A percentile compares a stretch with the other conserved stretches of the same genome.
Conservation (phyloP, 2,888 invertebrate genomes). For the Melinaea menophilus region DNA sequence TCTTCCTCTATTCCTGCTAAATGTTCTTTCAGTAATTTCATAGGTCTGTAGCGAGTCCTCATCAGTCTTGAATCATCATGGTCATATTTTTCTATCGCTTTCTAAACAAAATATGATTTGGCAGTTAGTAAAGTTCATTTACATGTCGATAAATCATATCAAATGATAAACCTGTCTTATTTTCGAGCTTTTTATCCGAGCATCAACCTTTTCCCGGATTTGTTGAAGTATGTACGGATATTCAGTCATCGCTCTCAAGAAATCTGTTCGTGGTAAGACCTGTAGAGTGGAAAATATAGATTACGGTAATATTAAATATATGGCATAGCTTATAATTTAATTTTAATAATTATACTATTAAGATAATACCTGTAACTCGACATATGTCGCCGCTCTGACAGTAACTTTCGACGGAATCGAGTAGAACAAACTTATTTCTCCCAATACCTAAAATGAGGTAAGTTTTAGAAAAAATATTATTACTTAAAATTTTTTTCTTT, state of each 20-base stretch:
- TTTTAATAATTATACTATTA: neutral
- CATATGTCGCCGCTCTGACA: constrained; percentile 69
- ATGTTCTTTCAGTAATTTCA: constrained; percentile 69
- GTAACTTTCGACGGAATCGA: constrained; percentile 72
- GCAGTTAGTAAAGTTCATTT: neutral
- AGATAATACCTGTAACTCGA: constrained; percentile 60
- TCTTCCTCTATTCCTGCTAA: constrained; percentile 62
- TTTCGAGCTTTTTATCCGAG: constrained; percentile 44
- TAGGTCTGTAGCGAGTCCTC: constrained; percentile 67
- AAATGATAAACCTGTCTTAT: constrained; percentile 48
- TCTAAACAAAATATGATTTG: constrained; percentile 38
- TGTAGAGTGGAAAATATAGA: constrained; percentile 29
- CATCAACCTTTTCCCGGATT: constrained; percentile 48
- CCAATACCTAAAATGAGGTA: constrained; percentile 54
- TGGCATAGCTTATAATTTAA: neutral
- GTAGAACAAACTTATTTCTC: constrained; percentile 66
- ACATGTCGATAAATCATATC: constrained; percentile 11
- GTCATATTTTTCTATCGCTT: constrained; percentile 62
- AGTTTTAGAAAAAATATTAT: constrained; percentile 1
- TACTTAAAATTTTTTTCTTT: no score
- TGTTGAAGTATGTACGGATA: constrained; percentile 51
- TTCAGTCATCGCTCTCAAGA: constrained; percentile 62
- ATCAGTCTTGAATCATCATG: constrained; percentile 64
- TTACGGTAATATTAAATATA: neutral
- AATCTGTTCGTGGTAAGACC: constrained; percentile 64